Conservation (phyloP, 2,113 vertebrate species). For the Stigmatopora argus region DNA sequence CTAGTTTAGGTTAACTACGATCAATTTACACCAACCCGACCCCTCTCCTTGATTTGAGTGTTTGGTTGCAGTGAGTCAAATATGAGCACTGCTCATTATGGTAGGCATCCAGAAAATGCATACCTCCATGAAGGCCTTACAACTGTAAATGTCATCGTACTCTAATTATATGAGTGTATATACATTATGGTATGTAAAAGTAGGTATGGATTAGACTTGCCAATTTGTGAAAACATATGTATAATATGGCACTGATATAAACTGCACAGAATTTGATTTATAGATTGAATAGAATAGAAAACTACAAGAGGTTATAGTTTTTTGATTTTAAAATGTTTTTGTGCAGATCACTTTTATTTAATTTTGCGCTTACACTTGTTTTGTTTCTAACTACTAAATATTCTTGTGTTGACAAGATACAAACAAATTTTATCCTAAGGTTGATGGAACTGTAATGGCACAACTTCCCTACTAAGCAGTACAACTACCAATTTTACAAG, state of each 20-base stretch:
- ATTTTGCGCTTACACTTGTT: too few relatives aligned
- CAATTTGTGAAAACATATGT: neutral
- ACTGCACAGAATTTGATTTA: neutral
- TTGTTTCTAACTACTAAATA: too few relatives aligned
- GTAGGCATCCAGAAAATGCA: neutral
- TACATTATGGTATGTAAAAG: slow-evolving; percentile 1
- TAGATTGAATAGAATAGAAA: too few relatives aligned
- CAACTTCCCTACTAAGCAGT: too few relatives aligned
- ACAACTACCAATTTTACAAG: too few relatives aligned
- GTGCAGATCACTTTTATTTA: too few relatives aligned
- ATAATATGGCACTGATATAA: neutral
- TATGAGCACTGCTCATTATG: slow-evolving; percentile 11
- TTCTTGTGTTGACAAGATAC: too few relatives aligned
- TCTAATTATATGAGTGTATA: neutral
- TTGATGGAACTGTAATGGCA: too few relatives aligned
- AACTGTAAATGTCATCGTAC: neutral
- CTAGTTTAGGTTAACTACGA: slow-evolving; percentile 7
- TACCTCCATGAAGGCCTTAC: neutral
- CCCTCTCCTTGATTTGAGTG: slow-evolving; percentile 8
- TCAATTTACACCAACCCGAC: slow-evolving; percentile 1
- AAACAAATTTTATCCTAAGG: too few relatives aligned
- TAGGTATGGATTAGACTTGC: neutral
- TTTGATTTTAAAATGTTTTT: too few relatives aligned
- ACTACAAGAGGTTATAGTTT: too few relatives aligned
- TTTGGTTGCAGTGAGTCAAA: slow-evolving; percentile 27